These are phyloP conservation scores for Ooceraea biroi DNA, from an alignment of 1,140 invertebrate genomes.

Conservation along the genomic window DNA sequence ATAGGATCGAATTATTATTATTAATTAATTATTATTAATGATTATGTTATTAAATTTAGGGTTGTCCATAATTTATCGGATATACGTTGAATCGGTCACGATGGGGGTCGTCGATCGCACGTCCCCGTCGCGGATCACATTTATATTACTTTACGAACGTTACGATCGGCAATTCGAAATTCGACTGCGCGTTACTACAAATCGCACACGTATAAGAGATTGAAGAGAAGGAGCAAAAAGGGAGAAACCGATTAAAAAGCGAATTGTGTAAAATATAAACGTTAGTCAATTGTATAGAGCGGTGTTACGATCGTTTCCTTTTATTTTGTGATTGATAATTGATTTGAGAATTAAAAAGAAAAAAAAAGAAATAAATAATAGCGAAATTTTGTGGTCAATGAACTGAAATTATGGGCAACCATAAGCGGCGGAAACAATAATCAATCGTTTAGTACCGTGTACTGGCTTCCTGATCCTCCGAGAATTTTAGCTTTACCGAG, in stretches of 20 bases:
- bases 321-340: conserved; percentile 56
- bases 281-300: conserved; percentile 85
- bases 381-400: conserved; percentile 65
- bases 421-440: conserved; percentile 77
- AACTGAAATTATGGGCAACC: conserved; percentile 86
- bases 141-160: conserved; percentile 36
- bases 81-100: conserved; percentile 75
- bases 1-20: conserved; percentile 78
- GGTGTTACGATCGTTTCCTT: conserved; percentile 80
- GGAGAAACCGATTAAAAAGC: conserved; percentile 65
- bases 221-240: conserved; percentile 49
- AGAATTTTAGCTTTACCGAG: conserved; percentile 83
- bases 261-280: conserved; percentile 82
- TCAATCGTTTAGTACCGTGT: conserved; percentile 82
- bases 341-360: conserved; percentile 51
- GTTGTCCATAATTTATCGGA: conserved; percentile 85
- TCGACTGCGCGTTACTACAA: conserved; percentile 46
- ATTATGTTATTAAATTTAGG: conserved; percentile 78
- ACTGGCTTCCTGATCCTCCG: conserved; percentile 85
- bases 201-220: conserved; percentile 40
- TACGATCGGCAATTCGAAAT: conserved; percentile 40
- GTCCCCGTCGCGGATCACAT: conserved; percentile 32
- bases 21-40: conserved; percentile 72
- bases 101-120: conserved; percentile 61
- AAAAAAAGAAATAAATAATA: not conserved